Evolutionary conservation across 2,888 invertebrate species (phyloP).

Genomic region (Andrena marginata): DNA sequence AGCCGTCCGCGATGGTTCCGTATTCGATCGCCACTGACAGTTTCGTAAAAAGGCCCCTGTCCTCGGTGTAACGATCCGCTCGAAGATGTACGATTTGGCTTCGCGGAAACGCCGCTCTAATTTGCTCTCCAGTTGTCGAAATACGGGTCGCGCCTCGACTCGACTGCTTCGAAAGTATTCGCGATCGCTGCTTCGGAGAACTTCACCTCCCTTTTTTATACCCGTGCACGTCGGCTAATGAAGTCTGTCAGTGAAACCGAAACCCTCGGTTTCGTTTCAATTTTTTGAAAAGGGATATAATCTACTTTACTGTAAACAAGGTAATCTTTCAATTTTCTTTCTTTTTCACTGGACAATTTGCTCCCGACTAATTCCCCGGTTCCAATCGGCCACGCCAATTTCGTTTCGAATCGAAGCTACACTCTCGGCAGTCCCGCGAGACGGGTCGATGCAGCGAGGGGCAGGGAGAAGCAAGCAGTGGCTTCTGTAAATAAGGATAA

Average conservation of each 20-base stretch:
- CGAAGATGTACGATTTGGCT: constrained; percentile 36
- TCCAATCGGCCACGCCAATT: constrained; percentile 28
- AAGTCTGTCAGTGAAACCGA: not conserved
- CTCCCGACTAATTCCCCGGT: constrained; percentile 23
- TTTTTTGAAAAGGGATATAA: too few relatives aligned
- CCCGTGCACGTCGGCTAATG: not conserved
- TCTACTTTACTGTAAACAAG: too few relatives aligned
- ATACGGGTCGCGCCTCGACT: constrained; percentile 7
- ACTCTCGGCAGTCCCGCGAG: too few relatives aligned
- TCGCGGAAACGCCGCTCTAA: constrained; percentile 46
- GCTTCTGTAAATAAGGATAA: constrained; percentile 62
- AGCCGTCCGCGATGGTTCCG: constrained; percentile 61
- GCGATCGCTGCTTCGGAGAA: constrained; percentile 4
- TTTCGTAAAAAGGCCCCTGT: constrained; percentile 55
- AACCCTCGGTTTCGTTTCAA: too few relatives aligned
- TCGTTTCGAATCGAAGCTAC: constrained; percentile 7
- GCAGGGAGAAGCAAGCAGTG: constrained; percentile 27
- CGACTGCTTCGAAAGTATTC: not conserved
- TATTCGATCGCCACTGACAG: constrained; percentile 62
- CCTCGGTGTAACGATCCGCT: constrained; percentile 42
- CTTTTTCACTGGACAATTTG: constrained; percentile 9
- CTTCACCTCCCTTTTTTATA: not conserved
- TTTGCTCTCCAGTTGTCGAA: constrained; percentile 46
- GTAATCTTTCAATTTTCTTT: too few relatives aligned
- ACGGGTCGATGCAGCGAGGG: constrained; percentile 6